These are phyloP conservation scores for Gorsachius magnificus DNA, from an alignment of 2,797 vertebrate genomes.

Conservation along the genomic window DNA sequence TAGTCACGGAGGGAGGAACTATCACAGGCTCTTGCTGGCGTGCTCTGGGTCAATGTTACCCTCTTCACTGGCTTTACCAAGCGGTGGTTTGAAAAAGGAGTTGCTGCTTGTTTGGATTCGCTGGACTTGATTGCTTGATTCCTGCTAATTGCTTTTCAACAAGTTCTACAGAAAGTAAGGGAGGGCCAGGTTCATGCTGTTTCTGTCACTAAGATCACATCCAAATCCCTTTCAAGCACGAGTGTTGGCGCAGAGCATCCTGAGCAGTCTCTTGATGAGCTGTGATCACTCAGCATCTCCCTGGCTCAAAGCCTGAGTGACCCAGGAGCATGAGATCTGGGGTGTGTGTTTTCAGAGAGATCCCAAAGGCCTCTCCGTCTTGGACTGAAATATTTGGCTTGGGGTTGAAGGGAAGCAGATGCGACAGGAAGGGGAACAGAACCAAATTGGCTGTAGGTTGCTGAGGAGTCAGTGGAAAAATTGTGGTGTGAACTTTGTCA, in stretches of 20 bases:
- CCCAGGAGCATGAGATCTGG: neutral
- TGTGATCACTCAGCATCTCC: neutral
- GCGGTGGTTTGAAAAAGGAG: neutral
- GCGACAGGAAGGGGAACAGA: constrained; percentile 3
- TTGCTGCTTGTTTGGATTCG: neutral
- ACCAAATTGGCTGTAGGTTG: neutral
- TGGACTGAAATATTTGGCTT: neutral
- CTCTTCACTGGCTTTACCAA: neutral
- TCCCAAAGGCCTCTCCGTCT: neutral
- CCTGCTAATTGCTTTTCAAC: neutral
- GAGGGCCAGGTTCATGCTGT: neutral
- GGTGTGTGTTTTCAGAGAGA: neutral
- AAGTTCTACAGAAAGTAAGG: neutral
- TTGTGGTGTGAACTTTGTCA: neutral
- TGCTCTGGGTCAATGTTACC: neutral
- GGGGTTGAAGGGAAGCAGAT: neutral
- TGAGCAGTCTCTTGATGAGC: neutral
- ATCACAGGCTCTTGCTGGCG: accelerated
- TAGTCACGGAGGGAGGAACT: neutral
- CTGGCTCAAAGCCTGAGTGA: neutral
- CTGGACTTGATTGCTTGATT: neutral
- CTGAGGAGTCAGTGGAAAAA: neutral
- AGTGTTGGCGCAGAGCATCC: neutral
- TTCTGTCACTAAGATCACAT: neutral
- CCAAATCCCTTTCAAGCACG: neutral